Evolutionary conservation across 2,797 vertebrate genomes (phyloP), one percentile per base, ranked within the genome.

Genomic region (Cirrhinus molitorella): DNA sequence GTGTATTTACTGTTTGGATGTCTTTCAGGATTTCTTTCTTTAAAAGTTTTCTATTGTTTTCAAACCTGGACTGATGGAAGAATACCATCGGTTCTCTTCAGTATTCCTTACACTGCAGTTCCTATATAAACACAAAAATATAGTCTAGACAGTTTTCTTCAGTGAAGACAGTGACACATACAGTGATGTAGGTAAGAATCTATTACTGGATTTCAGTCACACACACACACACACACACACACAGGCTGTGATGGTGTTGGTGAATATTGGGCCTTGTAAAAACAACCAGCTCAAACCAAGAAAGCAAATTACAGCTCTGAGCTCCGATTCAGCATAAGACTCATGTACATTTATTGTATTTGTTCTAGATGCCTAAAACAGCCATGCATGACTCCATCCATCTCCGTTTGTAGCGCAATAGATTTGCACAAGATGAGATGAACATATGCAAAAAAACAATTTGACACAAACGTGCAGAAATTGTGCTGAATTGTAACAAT

Each of bases 321-420:
- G 90, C 88, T 93, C 90, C 93, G 90, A 93, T 93, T 95, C 91
- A 93, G 94, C 93, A 91, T 92, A 92, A 91, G 79, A 89, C 88
- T 90, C 89, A 85, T 88, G 83, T 79, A 90, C 93, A 95, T 96
- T 94, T 94, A 93, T 95, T 94, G 93, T 90, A 72, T 93, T 93
- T 94, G 91, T 91, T 92, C 87, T 88, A 87, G 88, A 90, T 92
- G 81, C 85, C 89, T 94, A 89, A 95, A 93, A 95, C 94, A 93
- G 75, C 92, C 94, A 94, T 92, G 94, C 95, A 93, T 95, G 92
- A 95, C 94, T 92, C 92, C 92, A 95, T 94, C 92, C 89, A 94
- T 95, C 95, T 95, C 93, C 90, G 90, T 92, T 94, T 92, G 89
- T 88, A 90, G 84, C 77, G 37, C 86, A 89, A 90, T 89, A 90